Percentiles rank a stretch among this genome's conserved stretches.
These are phyloP conservation scores for Carcina quercana DNA, from an alignment of 2,888 invertebrate genomes.

Conservation along the genomic window DNA sequence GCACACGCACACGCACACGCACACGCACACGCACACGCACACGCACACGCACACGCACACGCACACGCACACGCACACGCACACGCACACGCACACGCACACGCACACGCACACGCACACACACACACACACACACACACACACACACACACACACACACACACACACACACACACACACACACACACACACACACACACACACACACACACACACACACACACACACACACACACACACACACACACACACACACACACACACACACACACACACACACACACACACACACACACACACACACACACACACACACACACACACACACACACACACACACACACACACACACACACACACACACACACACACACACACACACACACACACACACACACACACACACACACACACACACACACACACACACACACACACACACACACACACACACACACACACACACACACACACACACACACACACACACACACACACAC, in stretches of 20 bases:
- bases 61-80: conserved; percentile 2
- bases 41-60: conserved; percentile 3
- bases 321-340: too few relatives aligned
- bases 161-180: conserved; percentile 5
- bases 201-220: conserved; percentile 6
- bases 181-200: conserved; percentile 5
- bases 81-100: conserved; percentile 3
- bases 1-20: conserved; percentile 2
- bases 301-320: too few relatives aligned
- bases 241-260: conserved; percentile 5
- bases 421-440: too few relatives aligned
- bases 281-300: too few relatives aligned
- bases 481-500: too few relatives aligned
- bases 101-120: conserved; percentile 1
- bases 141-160: conserved; percentile 5
- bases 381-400: too few relatives aligned
- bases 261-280: too few relatives aligned
- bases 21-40: conserved; percentile 3
- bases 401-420: too few relatives aligned
- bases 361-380: too few relatives aligned
- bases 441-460: too few relatives aligned
- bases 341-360: too few relatives aligned
- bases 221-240: conserved; percentile 5
- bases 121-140: conserved; percentile 4
- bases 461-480: too few relatives aligned